Evolutionary conservation across 2,113 vertebrate species (phyloP), one percentile per base, ranked within the genome.

Genomic region (Hypocryptadius cinnamomeus): DNA sequence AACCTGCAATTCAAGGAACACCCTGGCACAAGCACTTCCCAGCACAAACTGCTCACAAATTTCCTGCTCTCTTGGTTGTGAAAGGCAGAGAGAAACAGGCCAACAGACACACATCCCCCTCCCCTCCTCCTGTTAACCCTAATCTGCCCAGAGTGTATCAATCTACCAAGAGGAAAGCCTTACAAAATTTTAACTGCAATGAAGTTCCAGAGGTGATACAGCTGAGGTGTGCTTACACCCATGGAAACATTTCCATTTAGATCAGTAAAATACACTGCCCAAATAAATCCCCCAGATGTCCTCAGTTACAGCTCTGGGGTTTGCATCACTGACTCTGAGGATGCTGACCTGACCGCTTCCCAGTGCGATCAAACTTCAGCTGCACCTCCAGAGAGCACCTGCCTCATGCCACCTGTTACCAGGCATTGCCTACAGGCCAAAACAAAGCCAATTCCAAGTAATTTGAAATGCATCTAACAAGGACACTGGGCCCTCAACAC

Each of bases 281-380:
- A 63, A 54, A 25, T 8, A 8, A 14, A 92, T 23, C 17, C 54
- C 65, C 31, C 47, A 35, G 7, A 12, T 11, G n/a, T 9, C 27
- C 59, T n/a, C 80, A 77, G 40, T n/a, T 63, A 20, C 1, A 1
- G 44, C 53, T 35, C 1, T 4, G 18, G 27, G 33, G 21, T 27
- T 47, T 51, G 35, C 48, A 71, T 11, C 39, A 28, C 31, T 0
- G 5, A n/a, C 40, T 5, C 59, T 1, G 3, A 63, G 33, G 18
- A 39, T 0, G 0, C 45, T 45, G 17, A 84, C 31, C 45, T 20
- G 24, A 76, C 4, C 3, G 0, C n/a, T 10, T 39, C 44, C 54
- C 5, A 3, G 2, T 1, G 21, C 8, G 13, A 40, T 10, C n/a
- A 16, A 33, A 39, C 35, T 13, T 30, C 37, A 81, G 51, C 30